A percentile compares a stretch with the other conserved stretches of the same genome.
These are phyloP conservation scores for Microplitis manilae DNA, from an alignment of 2,888 invertebrate genomes.

Conservation along the genomic window DNA sequence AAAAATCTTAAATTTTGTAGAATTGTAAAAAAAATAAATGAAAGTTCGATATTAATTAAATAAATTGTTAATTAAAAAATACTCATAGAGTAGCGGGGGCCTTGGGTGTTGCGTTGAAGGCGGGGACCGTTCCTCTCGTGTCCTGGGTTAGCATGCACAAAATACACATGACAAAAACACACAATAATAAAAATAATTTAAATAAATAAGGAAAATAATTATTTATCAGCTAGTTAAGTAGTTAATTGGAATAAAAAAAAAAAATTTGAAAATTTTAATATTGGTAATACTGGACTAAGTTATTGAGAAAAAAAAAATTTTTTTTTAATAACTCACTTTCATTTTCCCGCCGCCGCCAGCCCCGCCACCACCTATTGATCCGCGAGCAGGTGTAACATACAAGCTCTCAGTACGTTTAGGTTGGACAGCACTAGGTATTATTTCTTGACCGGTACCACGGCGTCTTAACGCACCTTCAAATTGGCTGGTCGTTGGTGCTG, in stretches of 20 bases:
- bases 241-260: neutral
- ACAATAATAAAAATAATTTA: conserved; percentile 65
- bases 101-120: conserved; percentile 69
- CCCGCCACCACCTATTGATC: conserved; percentile 66
- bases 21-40: neutral
- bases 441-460: conserved; percentile 88
- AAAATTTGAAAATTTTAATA: too few relatives aligned
- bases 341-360: conserved; percentile 49
- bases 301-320: neutral
- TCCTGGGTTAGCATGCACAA: conserved; percentile 72
- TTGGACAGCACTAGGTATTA: conserved; percentile 88
- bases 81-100: conserved; percentile 71
- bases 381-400: conserved; percentile 78
- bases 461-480: conserved; percentile 90
- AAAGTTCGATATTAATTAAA: neutral
- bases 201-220: conserved; percentile 15
- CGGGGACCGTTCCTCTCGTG: conserved; percentile 71
- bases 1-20: too few relatives aligned
- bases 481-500: conserved; percentile 74
- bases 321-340: conserved; percentile 59
- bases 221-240: neutral
- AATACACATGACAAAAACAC: conserved; percentile 70
- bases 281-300: too few relatives aligned
- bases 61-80: conserved; percentile 63
- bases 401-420: conserved; percentile 94